Conservation (phyloP, 30 jellyfish, hydroid and myxozoan species). For the Mastigias papua region DNA sequence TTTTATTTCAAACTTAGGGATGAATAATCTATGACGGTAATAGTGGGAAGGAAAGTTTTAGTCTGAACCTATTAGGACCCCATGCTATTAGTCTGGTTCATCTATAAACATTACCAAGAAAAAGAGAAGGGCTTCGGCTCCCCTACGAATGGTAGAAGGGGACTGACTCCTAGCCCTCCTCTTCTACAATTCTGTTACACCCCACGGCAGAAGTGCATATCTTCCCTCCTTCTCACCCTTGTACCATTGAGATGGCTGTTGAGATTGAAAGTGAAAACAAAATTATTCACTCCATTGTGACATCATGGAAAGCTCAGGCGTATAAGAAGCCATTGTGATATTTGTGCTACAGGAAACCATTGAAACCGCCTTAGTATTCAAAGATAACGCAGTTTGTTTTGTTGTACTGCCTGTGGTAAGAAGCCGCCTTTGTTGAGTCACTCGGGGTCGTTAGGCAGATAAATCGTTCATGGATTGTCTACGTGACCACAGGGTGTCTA, state of each 20-base stretch:
- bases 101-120: no score
- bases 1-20: no score
- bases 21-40: no score
- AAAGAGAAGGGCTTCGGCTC: no score
- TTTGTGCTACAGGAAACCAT: conserved; percentile 33
- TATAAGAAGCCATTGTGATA: not conserved
- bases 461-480: not conserved
- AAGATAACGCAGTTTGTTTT: not conserved
- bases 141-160: no score
- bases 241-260: not conserved
- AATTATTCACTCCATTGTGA: not conserved
- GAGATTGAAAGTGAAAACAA: not conserved
- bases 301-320: not conserved
- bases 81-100: no score
- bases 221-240: not conserved
- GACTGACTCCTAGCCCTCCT: no score
- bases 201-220: not conserved
- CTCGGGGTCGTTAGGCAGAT: not conserved
- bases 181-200: no score
- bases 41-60: no score
- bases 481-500: conserved; percentile 18
- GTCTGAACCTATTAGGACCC: no score
- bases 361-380: conserved; percentile 38
- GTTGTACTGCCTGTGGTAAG: not conserved
- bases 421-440: not conserved